These are phyloP conservation scores for Nesoenas mayeri DNA, from an alignment of 2,113 vertebrate species.

Conservation along the genomic window DNA sequence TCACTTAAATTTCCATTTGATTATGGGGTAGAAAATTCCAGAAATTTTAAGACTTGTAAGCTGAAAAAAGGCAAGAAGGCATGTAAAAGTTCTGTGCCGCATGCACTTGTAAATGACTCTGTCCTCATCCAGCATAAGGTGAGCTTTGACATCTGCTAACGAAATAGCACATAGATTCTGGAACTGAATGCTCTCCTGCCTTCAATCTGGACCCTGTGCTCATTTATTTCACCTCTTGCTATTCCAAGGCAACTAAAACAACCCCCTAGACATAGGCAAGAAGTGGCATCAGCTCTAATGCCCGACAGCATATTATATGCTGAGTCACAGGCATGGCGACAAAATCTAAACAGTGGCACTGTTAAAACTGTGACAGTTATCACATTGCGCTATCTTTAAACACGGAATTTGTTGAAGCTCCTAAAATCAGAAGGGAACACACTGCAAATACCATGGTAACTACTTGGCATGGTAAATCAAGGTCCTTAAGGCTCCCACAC, in stretches of 20 bases:
- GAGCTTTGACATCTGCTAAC: background rate
- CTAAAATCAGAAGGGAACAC: slow-evolving; percentile 59
- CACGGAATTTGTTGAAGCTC: slow-evolving; percentile 23
- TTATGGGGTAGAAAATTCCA: background rate
- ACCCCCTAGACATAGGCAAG: background rate
- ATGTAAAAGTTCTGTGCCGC: background rate
- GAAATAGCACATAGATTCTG: background rate
- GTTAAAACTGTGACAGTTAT: slow-evolving; percentile 41
- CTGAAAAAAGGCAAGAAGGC: background rate
- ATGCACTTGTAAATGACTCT: background rate
- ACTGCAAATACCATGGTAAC: slow-evolving; percentile 65
- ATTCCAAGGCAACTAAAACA: background rate
- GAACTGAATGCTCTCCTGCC: background rate
- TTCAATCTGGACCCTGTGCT: background rate
- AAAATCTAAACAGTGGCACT: background rate
- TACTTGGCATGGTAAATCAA: slow-evolving; percentile 35
- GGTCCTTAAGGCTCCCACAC: slow-evolving; percentile 39
- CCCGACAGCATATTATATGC: background rate
- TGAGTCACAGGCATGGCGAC: background rate
- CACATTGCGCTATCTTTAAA: slow-evolving; percentile 40
- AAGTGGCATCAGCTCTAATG: background rate
- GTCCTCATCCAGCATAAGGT: background rate
- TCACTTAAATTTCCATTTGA: slow-evolving; percentile 25
- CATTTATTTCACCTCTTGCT: background rate
- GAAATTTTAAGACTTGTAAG: background rate